Conservation (phyloP, 2,888 invertebrate genomes). For the Xanthorhoe spadicearia region DNA sequence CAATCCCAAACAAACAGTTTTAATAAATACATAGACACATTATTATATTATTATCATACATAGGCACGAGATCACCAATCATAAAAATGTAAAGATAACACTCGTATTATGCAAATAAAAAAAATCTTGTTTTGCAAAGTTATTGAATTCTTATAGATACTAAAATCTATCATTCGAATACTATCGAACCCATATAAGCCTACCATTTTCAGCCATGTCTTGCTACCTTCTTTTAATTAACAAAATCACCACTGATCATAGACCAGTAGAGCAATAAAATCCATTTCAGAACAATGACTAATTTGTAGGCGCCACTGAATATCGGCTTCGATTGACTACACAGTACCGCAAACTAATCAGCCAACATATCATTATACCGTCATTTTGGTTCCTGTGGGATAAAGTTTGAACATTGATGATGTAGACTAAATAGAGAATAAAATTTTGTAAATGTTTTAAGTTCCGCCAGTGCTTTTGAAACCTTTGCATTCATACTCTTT, state of each 20-base stretch:
- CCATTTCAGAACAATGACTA: constrained; percentile 63
- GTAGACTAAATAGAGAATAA: constrained; percentile 8
- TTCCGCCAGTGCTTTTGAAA: constrained; percentile 1
- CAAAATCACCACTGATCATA: constrained; percentile 38
- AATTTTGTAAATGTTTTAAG: too few species aligned
- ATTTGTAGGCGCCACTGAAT: constrained; percentile 74
- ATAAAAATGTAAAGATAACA: too few species aligned
- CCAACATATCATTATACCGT: constrained; percentile 76
- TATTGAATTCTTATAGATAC: too few species aligned
- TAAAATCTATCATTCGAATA: too few species aligned
- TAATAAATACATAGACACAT: too few species aligned
- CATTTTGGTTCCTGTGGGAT: constrained; percentile 65
- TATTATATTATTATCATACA: too few species aligned
- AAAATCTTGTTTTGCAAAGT: too few species aligned
- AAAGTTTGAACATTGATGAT: constrained; percentile 33
- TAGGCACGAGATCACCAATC: too few species aligned
- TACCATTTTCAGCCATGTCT: background rate
- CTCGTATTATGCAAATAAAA: too few species aligned
- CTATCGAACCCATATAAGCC: too few species aligned
- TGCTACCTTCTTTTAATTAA: constrained; percentile 19
- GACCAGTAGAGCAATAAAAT: constrained; percentile 47
- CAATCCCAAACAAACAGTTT: too few species aligned
- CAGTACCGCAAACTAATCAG: constrained; percentile 80
- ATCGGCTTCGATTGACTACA: constrained; percentile 58
- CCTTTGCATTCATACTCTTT: constrained; percentile 5